These are phyloP conservation scores for Corythoichthys haematopterus DNA, from an alignment of 2,113 vertebrate genomes.

Conservation along the genomic window DNA sequence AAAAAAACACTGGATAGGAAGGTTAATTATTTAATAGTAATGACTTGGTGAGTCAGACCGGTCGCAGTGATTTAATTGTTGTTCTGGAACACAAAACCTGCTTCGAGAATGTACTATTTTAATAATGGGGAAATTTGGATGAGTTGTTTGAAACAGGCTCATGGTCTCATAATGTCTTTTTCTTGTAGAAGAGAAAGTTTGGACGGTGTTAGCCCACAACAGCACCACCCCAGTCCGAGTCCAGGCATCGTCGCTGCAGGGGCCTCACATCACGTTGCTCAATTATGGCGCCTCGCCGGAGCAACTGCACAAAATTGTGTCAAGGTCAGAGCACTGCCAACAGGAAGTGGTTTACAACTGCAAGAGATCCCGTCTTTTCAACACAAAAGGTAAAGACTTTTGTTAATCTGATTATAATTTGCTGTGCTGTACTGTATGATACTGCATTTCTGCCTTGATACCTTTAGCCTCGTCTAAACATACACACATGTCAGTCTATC, in stretches of 20 bases:
- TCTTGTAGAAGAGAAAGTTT: constrained; percentile 83
- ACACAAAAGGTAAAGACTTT: constrained; percentile 77
- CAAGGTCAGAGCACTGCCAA: constrained; percentile 83
- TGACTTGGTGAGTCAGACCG: background rate
- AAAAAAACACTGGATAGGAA: background rate
- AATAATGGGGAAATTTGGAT: background rate
- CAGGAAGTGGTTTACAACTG: constrained; percentile 90
- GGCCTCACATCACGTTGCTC: constrained; percentile 77
- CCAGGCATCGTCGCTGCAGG: constrained; percentile 62
- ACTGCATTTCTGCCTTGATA: background rate
- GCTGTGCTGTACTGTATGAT: no score
- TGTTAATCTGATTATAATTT: background rate
- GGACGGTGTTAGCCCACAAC: constrained; percentile 86
- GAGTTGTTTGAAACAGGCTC: background rate
- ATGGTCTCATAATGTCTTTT: background rate
- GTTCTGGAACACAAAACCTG: background rate
- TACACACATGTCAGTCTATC: no score
- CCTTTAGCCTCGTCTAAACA: no score
- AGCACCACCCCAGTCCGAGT: constrained; percentile 76
- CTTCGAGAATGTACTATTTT: background rate
- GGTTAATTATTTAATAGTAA: constrained; percentile 1
- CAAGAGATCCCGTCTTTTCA: constrained; percentile 86
- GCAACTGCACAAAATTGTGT: constrained; percentile 83
- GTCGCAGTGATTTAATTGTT: background rate
- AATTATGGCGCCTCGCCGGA: constrained; percentile 80